phyloP scores from a whole-genome alignment of 2,113 vertebrate genomes.

The Bos indicus region DNA sequence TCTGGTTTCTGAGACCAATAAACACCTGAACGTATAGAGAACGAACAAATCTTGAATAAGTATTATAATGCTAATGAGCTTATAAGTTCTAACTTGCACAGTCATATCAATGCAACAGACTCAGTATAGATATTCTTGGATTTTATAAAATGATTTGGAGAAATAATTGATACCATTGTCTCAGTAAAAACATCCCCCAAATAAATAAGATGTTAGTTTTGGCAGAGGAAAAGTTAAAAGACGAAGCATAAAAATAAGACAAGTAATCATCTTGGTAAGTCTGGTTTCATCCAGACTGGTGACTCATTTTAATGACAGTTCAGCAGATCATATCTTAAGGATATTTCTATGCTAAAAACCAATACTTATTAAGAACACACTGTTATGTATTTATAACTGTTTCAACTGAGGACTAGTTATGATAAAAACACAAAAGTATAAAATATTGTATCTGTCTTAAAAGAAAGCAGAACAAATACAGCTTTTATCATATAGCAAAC shows the following conservation, averaged over 20 bases:
- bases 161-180: background rate
- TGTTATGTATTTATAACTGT: background rate
- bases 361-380: background rate
- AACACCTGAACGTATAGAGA: background rate
- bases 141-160: background rate
- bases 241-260: conserved; percentile 13
- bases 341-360: background rate
- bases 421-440: background rate
- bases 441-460: background rate
- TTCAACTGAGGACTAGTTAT: background rate
- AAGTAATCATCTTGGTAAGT: background rate
- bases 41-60: background rate
- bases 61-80: background rate
- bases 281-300: background rate
- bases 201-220: background rate
- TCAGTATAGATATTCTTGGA: background rate
- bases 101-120: background rate
- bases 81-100: background rate
- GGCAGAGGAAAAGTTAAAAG: background rate
- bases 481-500: background rate
- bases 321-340: background rate
- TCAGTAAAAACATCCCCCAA: background rate
- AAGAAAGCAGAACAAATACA: background rate
- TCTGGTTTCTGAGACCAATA: background rate
- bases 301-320: background rate